These are phyloP conservation scores for Biston stratarius DNA, from an alignment of 2,888 invertebrate species.

Conservation along the genomic window DNA sequence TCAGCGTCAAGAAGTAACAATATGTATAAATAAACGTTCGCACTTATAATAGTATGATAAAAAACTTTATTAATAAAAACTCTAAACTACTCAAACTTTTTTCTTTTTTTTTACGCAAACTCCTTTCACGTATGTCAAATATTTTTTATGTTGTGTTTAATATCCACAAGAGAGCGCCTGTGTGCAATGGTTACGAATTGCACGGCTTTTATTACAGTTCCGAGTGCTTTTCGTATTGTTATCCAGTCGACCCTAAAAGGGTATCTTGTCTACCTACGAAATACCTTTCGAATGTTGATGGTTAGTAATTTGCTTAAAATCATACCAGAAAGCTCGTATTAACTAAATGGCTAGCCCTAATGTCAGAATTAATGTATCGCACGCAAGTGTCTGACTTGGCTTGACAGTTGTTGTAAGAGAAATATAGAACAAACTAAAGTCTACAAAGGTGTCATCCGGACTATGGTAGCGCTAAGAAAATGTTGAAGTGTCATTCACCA, in stretches of 20 bases:
- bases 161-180: conserved; percentile 55
- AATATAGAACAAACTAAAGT: no score
- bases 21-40: no score
- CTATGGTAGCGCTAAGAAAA: no score
- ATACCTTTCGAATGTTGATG: conserved; percentile 25
- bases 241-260: conserved; percentile 50
- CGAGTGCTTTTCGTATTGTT: conserved; percentile 65
- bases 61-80: neutral
- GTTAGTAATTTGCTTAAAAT: conserved; percentile 35
- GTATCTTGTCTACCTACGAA: conserved; percentile 18
- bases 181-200: conserved; percentile 61
- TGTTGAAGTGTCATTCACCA: no score
- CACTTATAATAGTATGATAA: no score
- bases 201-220: conserved; percentile 68
- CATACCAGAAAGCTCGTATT: neutral
- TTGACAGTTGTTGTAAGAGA: no score
- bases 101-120: neutral
- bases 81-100: neutral
- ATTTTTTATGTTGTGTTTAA: conserved; percentile 53
- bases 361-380: no score
- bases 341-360: no score
- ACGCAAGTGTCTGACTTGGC: no score
- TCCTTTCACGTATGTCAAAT: conserved; percentile 46
- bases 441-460: no score
- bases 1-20: no score